Base-by-base conservation (phyloP, 1,140 invertebrate species). In the Zaprionus capensis region DNA sequence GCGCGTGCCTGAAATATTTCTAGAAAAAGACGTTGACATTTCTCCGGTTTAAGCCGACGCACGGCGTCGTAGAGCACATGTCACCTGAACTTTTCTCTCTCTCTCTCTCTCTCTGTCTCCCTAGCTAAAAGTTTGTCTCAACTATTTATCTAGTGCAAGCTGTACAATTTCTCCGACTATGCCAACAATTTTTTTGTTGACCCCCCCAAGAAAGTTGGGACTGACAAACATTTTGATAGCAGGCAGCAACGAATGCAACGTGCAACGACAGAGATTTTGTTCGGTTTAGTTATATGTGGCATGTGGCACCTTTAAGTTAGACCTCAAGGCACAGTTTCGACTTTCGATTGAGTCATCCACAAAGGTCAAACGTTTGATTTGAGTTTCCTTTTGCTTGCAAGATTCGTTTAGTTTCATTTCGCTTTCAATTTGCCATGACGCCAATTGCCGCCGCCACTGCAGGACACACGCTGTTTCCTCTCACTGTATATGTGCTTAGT, bases 351-450 rank as follows among this genome's bases (percentile, higher is more conserved):
- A 90, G 69, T 88, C 81, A 84, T 81, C 36, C 36, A n/a, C 66
- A 73, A 80, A 88, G 82, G 81, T 81, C 84, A 88, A 90, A 79
- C 75, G 77, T 81, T 75, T 57, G 22, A 34, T 31, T 49, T 69
- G 58, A 6, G 20, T 36, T 38, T 51, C 11, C 56, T 20, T 66
- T 56, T 34, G 9, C 51, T 41, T 44, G 46, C 67, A 59, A 57
- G 73, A 53, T 73, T 34, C 44, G 56, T 56, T 75, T 71, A 58
- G 59, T 63, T 75, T 76, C 56, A 64, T 75, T 87, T 87, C 84
- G 78, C 82, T 88, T 87, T 88, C 83, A 88, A 87, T 87, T 87
- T 87, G 83, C 85, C 68, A 78, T 53, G 53, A 67, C 71, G 71
- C 74, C 80, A 88, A 87, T 87, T 88, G 84, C 72, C 84, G 84